Base-by-base conservation (phyloP, 2,888 invertebrate species). In the Xestia ashworthii region DNA sequence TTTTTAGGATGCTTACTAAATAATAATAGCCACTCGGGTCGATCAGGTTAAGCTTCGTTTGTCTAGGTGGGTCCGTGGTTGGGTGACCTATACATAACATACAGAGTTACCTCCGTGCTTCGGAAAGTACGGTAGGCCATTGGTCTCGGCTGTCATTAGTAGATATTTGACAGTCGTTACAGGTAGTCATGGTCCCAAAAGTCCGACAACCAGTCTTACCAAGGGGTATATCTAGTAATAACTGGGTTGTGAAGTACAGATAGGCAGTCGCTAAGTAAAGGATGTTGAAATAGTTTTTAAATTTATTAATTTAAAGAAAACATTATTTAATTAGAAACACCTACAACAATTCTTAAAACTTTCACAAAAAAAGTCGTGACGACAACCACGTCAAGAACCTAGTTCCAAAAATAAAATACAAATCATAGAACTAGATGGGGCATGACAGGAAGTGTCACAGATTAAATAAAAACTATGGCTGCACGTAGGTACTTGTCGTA, bases 391-490 rank as follows among this genome's bases (percentile, higher is more conserved):
- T 71, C n/a, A 55, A 82, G 84, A 84, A 71, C 19, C 50, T 71
- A 80, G 72, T 71, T 58, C 71, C 74, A 74, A 81, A 77, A 73
- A 72, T 50, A 65, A 73, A 84, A 80, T 65, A 84, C 9, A 84
- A 65, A 65, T 80, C 86, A 84, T 80, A 80, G 77, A 74, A 80
- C 81, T 79, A 84, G 83, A 86, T 75, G 83, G 74, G 53, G 58
- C 78, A 80, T 84, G 89, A 92, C 91, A 91, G 92, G 91, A 92
- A 92, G 92, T 92, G 92, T 86, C 80, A 87, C 83, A 90, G 89
- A 90, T 91, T 86, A 90, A 83, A 88, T 80, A 87, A 81, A 87
- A 88, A 81, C 74, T 85, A 84, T 82, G 85, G 64, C 78, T 55
- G 69, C 88, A 88, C 88, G 88, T 88, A 79, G 84, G 77, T 64